These are phyloP conservation scores for Lepus oiostolus DNA, from an alignment of 2,797 vertebrate genomes.

Conservation along the genomic window DNA sequence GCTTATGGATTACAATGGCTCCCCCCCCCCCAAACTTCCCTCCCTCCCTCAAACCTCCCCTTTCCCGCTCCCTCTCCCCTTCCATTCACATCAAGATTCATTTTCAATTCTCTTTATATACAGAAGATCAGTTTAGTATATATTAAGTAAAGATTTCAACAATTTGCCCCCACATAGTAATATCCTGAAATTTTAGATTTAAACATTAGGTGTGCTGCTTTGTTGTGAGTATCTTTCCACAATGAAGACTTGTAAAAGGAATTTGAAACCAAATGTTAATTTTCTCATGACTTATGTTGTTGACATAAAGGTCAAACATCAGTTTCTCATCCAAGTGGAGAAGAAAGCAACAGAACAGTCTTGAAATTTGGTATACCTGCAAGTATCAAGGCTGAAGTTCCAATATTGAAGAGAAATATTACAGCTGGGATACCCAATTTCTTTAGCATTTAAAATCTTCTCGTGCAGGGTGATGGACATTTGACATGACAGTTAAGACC, in stretches of 20 bases:
- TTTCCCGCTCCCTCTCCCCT: too few relatives aligned
- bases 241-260: slow-evolving; percentile 10
- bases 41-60: too few relatives aligned
- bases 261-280: slow-evolving; percentile 63
- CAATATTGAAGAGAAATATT: not conserved
- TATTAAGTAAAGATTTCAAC: too few relatives aligned
- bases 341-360: slow-evolving; percentile 4
- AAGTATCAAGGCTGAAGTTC: not conserved
- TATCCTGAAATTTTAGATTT: not conserved
- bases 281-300: slow-evolving; percentile 77
- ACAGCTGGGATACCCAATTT: not conserved
- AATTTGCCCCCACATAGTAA: not conserved
- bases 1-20: too few relatives aligned
- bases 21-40: too few relatives aligned
- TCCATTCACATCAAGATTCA: too few relatives aligned
- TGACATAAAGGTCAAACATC: slow-evolving; percentile 66
- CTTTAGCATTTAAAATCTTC: not conserved
- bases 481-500: too few relatives aligned
- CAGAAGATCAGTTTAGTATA: too few relatives aligned
- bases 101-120: too few relatives aligned
- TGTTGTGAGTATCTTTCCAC: not conserved
- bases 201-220: slow-evolving; percentile 11
- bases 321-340: slow-evolving; percentile 45
- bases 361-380: slow-evolving; percentile 34
- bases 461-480: too few relatives aligned